These are phyloP conservation scores for Saturnia pavonia DNA, from an alignment of 2,888 invertebrate genomes.

Conservation along the genomic window DNA sequence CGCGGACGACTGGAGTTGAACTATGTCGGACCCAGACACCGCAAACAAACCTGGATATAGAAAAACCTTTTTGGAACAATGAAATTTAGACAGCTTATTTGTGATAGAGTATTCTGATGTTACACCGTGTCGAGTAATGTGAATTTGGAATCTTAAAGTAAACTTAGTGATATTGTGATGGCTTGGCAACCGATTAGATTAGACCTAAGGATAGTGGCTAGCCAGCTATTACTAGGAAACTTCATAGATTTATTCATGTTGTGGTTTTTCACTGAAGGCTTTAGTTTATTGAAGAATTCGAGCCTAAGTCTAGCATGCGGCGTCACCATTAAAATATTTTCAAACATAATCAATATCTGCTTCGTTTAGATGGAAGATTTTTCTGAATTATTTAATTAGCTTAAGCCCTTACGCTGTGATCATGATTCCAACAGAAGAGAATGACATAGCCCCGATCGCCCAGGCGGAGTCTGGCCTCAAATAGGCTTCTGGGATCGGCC, in stretches of 20 bases:
- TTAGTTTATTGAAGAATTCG: background rate
- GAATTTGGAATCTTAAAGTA: background rate
- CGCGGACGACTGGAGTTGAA: constrained; percentile 98
- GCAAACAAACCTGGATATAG: constrained; percentile 82
- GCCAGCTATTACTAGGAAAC: background rate
- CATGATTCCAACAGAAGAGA: constrained; percentile 92
- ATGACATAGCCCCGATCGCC: constrained; percentile 96
- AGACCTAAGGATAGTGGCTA: background rate
- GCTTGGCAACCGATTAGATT: background rate
- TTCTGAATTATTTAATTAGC: too few species aligned
- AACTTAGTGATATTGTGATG: background rate
- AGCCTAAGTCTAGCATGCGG: background rate
- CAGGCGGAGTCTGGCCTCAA: constrained; percentile 91
- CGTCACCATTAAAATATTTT: background rate
- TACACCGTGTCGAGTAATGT: background rate
- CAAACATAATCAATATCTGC: background rate
- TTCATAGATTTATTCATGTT: background rate
- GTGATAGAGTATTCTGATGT: constrained; percentile 5
- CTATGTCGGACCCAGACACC: constrained; percentile 93
- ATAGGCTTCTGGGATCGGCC: constrained; percentile 91
- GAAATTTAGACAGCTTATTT: constrained; percentile 1
- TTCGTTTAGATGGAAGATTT: too few species aligned
- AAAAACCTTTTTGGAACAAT: background rate
- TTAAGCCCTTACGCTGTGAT: constrained; percentile 83
- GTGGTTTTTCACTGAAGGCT: background rate